A percentile compares a stretch with the other conserved stretches of the same genome.
phyloP scores from a whole-genome alignment of 1,140 invertebrate species.

The Andricus grossulariae region DNA sequence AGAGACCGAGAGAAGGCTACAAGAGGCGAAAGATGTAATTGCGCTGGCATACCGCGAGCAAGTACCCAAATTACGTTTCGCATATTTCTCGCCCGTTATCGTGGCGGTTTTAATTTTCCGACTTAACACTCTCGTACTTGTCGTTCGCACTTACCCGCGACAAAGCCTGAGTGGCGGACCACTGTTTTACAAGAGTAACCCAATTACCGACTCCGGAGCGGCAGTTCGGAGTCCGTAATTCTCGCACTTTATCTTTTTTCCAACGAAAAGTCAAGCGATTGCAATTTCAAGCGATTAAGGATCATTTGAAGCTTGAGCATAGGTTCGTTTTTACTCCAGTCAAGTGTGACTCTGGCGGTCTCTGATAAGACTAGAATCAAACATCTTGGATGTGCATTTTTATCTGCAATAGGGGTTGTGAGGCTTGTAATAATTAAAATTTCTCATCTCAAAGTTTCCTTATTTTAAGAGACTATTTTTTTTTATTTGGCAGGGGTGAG shows the following conservation, averaged over 20 bases:
- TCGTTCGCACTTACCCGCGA: constrained; percentile 19
- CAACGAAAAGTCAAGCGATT: not conserved
- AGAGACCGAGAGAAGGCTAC: not conserved
- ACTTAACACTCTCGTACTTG: constrained; percentile 23
- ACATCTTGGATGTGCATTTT: too few relatives aligned
- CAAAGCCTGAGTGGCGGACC: constrained; percentile 1
- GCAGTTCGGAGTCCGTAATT: constrained; percentile 17
- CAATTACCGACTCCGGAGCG: constrained; percentile 4
- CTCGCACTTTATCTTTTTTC: not conserved
- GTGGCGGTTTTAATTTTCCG: constrained; percentile 22
- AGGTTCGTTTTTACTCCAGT: not conserved
- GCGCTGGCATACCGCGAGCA: constrained; percentile 10
- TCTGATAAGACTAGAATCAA: too few relatives aligned
- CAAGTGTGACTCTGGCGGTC: not conserved
- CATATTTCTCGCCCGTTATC: constrained; percentile 1
- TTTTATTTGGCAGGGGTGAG: constrained; percentile 3
- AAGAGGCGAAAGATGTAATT: not conserved
- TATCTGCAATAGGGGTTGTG: not conserved
- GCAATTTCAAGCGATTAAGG: constrained; percentile 21
- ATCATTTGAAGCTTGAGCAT: constrained; percentile 8
- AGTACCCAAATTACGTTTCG: constrained; percentile 1
- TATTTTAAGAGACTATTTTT: constrained; percentile 3
- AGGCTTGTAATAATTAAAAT: constrained; percentile 15
- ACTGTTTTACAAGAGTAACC: constrained; percentile 30
- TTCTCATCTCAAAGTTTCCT: not conserved